A percentile compares a stretch with the other conserved stretches of the same genome.
These are phyloP conservation scores for Bos javanicus DNA, from an alignment of 2,113 vertebrate genomes.

Conservation along the genomic window DNA sequence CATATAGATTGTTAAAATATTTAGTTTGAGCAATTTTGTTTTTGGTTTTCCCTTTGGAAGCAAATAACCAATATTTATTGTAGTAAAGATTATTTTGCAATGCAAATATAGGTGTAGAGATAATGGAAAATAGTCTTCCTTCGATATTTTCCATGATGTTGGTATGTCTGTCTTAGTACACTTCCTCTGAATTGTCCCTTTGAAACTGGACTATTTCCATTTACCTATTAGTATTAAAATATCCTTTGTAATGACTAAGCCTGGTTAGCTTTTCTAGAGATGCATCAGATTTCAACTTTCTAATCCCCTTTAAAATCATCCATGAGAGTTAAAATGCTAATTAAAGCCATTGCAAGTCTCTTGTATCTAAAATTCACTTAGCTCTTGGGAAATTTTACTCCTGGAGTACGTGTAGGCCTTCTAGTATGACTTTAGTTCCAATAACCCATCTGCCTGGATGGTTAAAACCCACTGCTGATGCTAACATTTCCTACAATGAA, in stretches of 20 bases:
- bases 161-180: background rate
- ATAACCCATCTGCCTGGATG: background rate
- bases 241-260: background rate
- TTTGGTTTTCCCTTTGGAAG: conserved; percentile 30
- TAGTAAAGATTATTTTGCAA: background rate
- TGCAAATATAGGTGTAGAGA: background rate
- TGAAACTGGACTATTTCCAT: background rate
- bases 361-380: background rate
- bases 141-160: background rate
- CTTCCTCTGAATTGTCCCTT: background rate
- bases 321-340: background rate
- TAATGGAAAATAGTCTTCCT: background rate
- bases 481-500: background rate
- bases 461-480: background rate
- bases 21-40: conserved; percentile 47
- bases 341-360: background rate
- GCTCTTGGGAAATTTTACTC: background rate
- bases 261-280: background rate
- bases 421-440: background rate
- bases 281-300: background rate
- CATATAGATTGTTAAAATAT: conserved; percentile 52
- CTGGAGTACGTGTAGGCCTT: background rate
- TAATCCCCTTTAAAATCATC: background rate
- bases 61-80: background rate
- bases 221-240: background rate